Evolutionary conservation across 1,140 invertebrate genomes (phyloP).

Genomic region (Dryas iulia): DNA sequence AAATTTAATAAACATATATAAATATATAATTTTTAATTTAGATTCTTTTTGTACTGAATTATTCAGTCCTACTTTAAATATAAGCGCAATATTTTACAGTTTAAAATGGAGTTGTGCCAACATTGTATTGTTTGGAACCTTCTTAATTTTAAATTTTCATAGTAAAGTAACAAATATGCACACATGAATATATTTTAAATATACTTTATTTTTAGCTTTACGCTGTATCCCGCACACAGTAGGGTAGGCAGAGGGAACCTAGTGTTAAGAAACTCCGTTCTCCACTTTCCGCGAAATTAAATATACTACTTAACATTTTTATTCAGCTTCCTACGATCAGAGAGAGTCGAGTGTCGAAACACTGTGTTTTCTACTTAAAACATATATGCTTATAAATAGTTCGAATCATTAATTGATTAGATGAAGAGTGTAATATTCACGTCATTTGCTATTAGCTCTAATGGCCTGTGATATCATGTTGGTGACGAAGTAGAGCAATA

Average conservation of each 20-base stretch:
- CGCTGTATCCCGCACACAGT: too few relatives aligned
- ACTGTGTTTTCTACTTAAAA: background rate
- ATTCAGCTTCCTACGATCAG: too few relatives aligned
- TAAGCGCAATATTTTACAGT: background rate
- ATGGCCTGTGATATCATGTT: conserved; percentile 4
- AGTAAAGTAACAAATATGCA: background rate
- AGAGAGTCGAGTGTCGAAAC: too few relatives aligned
- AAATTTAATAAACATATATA: conserved; percentile 2
- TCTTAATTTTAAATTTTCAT: background rate
- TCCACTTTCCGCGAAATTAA: too few relatives aligned
- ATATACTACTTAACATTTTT: too few relatives aligned
- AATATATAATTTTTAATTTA: conserved; percentile 1
- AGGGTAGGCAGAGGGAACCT: too few relatives aligned
- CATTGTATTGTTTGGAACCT: background rate
- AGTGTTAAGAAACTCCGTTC: too few relatives aligned
- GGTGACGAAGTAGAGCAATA: background rate
- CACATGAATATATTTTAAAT: too few relatives aligned
- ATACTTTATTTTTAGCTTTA: too few relatives aligned
- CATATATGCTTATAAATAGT: background rate
- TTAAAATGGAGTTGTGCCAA: background rate
- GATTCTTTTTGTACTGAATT: background rate
- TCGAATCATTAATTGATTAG: background rate
- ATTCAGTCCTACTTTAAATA: background rate
- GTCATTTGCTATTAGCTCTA: background rate
- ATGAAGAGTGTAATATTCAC: background rate